These are phyloP conservation scores for Pseudochirops corinnae DNA, from an alignment of 2,797 vertebrate species.

Conservation along the genomic window DNA sequence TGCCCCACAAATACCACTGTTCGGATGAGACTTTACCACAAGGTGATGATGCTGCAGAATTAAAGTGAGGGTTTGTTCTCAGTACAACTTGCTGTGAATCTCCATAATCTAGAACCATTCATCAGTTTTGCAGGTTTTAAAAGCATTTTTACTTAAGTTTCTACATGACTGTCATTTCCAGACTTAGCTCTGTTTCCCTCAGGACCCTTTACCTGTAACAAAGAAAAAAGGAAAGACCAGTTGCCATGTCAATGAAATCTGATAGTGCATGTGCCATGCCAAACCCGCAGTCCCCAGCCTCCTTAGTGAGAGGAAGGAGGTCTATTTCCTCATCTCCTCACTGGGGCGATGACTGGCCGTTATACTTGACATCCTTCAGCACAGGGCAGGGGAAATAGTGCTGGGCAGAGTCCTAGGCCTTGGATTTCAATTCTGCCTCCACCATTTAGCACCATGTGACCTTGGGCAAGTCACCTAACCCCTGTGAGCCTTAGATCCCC, in stretches of 20 bases:
- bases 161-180: background rate
- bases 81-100: background rate
- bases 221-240: background rate
- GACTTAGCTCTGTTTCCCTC: background rate
- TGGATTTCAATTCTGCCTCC: background rate
- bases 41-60: conserved; percentile 44
- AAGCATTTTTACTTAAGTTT: background rate
- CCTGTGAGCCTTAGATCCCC: background rate
- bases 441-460: background rate
- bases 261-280: background rate
- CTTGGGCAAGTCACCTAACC: background rate
- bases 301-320: background rate
- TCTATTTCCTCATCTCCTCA: background rate
- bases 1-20: conserved; percentile 64
- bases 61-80: conserved; percentile 68
- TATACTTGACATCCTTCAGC: background rate
- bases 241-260: background rate
- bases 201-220: background rate
- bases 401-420: background rate
- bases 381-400: background rate
- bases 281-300: background rate
- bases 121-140: background rate
- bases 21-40: conserved; percentile 48
- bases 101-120: background rate
- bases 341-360: too few relatives aligned